Conservation (phyloP, 1,140 invertebrate species). For the Drosophila nasuta region DNA sequence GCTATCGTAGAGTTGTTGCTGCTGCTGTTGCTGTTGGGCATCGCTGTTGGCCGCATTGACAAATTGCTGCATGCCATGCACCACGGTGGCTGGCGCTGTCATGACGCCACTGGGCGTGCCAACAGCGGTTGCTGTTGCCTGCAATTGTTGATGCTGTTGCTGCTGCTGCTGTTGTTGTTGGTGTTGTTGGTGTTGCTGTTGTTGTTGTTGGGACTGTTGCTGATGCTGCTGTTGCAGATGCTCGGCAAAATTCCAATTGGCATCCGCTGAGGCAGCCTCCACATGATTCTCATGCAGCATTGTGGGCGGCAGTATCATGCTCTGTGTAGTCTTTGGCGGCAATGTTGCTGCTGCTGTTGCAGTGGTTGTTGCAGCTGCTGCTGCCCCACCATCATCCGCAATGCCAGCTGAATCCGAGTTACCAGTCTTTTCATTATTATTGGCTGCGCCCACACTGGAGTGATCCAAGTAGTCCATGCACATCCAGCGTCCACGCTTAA, state of each 20-base stretch:
- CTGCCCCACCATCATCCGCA: slow-evolving; percentile 4
- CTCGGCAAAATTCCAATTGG: slow-evolving; percentile 77
- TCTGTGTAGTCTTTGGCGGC: slow-evolving; percentile 79
- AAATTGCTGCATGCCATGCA: slow-evolving; percentile 80
- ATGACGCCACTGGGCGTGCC: slow-evolving; percentile 72
- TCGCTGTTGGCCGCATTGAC: slow-evolving; percentile 40
- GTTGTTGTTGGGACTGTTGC: slow-evolving; percentile 37
- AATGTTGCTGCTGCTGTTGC: neutral
- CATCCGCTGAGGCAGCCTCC: slow-evolving; percentile 70
- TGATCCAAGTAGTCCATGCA: slow-evolving; percentile 98
- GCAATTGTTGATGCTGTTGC: slow-evolving; percentile 31
- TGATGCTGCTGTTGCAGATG: slow-evolving; percentile 43
- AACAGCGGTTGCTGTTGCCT: slow-evolving; percentile 23
- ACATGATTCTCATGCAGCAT: slow-evolving; percentile 75
- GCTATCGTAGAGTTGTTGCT: slow-evolving; percentile 64
- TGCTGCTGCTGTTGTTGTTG: slow-evolving; percentile 41
- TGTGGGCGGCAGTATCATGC: slow-evolving; percentile 80
- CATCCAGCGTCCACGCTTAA: slow-evolving; percentile 96
- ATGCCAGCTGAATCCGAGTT: slow-evolving; percentile 48
- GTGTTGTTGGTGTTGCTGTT: neutral
- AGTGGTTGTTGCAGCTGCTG: slow-evolving; percentile 11
- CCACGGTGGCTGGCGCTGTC: slow-evolving; percentile 78
- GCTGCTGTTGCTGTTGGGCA: slow-evolving; percentile 56
- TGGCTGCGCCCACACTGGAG: slow-evolving; percentile 81
- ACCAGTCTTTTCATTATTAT: slow-evolving; percentile 81